Evolutionary conservation across 2,113 vertebrate species (phyloP).

Genomic region (Antennarius striatus): DNA sequence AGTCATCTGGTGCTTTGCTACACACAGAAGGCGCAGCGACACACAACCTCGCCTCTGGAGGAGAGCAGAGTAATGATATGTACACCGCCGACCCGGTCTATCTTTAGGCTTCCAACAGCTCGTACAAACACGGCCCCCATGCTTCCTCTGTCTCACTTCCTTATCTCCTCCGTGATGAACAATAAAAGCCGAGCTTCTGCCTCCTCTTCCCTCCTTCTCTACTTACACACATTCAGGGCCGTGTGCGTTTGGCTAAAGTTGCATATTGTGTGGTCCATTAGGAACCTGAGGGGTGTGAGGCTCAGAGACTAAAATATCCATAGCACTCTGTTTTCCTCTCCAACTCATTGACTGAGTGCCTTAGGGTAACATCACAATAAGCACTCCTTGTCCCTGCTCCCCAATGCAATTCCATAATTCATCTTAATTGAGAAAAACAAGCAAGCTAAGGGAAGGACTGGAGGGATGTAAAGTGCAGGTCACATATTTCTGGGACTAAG

Average conservation of each 20-base stretch:
- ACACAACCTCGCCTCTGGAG: conserved; percentile 63
- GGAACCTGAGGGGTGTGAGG: conserved; percentile 50
- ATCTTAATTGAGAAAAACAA: conserved; percentile 77
- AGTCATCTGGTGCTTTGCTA: conserved; percentile 67
- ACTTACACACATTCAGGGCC: neutral
- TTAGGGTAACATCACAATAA: conserved; percentile 58
- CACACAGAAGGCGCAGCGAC: conserved; percentile 59
- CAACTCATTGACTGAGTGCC: conserved; percentile 60
- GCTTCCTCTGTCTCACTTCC: conserved; percentile 20
- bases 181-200: conserved; percentile 58
- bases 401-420: conserved; percentile 75
- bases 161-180: conserved; percentile 48
- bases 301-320: conserved; percentile 65
- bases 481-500: conserved; percentile 33
- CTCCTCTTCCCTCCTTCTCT: conserved; percentile 14
- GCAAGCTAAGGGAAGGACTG: conserved; percentile 42
- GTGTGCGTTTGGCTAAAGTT: conserved; percentile 51
- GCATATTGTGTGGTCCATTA: conserved; percentile 56
- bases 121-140: conserved; percentile 59
- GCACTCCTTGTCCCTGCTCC: conserved; percentile 52
- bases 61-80: conserved; percentile 76
- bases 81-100: conserved; percentile 58
- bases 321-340: conserved; percentile 53
- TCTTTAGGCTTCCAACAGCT: conserved; percentile 50
- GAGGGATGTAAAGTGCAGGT: conserved; percentile 51